These are phyloP conservation scores for Sebastes baramenuke DNA, from an alignment of 2,797 vertebrate genomes.

Conservation along the genomic window DNA sequence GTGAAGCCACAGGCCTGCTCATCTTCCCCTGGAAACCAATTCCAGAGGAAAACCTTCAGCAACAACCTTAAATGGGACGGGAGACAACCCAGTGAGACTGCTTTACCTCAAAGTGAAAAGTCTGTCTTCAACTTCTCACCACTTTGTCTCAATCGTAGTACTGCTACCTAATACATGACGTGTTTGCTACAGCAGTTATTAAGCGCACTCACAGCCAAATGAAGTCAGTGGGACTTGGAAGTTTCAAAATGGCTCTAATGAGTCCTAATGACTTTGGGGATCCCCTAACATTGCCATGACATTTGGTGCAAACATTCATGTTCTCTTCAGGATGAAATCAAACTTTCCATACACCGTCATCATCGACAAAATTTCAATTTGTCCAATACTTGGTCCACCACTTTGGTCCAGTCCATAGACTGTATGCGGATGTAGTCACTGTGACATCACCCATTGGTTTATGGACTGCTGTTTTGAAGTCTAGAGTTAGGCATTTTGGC, in stretches of 20 bases:
- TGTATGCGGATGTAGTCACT: no score
- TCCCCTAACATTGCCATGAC: not conserved
- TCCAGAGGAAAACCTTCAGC: not conserved
- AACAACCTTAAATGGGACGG: not conserved
- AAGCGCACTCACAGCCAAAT: not conserved
- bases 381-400: not conserved
- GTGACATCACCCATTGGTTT: no score
- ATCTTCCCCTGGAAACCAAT: not conserved
- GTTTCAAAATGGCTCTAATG: not conserved
- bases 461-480: no score
- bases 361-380: not conserved
- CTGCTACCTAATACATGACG: not conserved
- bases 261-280: not conserved
- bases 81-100: not conserved
- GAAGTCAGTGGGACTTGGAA: not conserved
- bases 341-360: not conserved
- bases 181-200: not conserved
- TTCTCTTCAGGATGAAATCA: not conserved
- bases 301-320: not conserved
- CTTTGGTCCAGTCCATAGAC: not conserved
- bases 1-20: conserved; percentile 7
- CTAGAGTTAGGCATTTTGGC: no score
- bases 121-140: not conserved
- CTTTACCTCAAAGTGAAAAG: not conserved
- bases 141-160: no score